A percentile compares a stretch with the other conserved stretches of the same genome.
Conservation (phyloP, 2,797 vertebrate genomes). For the Acrocephalus scirpaceus region DNA sequence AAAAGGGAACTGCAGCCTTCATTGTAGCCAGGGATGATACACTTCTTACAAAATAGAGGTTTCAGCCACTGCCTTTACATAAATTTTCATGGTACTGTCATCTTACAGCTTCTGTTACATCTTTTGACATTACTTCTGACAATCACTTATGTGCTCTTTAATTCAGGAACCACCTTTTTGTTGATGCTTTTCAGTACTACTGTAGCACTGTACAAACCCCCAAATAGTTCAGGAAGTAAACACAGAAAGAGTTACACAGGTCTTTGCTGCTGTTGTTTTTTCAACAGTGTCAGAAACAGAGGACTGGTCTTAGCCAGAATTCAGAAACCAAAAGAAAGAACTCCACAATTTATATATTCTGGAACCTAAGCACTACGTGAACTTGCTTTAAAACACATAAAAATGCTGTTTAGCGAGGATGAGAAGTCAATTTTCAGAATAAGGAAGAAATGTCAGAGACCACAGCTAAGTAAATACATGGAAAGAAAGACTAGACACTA, state of each 20-base stretch:
- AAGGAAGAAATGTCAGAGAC: constrained; percentile 40
- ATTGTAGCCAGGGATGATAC: neutral
- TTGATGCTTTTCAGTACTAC: neutral
- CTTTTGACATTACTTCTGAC: neutral
- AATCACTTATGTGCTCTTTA: neutral
- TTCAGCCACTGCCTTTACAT: neutral
- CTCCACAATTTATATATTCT: neutral
- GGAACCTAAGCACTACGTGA: constrained; percentile 15
- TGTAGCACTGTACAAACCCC: neutral
- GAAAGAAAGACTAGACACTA: constrained; percentile 52
- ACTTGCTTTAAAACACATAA: constrained; percentile 27
- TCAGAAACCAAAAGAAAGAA: constrained; percentile 33
- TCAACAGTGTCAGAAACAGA: neutral
- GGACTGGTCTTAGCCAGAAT: neutral
- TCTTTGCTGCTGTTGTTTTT: constrained; percentile 19
- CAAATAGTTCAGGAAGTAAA: neutral
- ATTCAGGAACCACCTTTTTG: neutral
- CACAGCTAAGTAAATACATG: constrained; percentile 39
- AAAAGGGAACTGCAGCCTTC: constrained; percentile 26
- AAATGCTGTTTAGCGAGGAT: neutral
- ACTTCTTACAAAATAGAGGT: neutral
- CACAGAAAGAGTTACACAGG: neutral
- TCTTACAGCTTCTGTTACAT: neutral
- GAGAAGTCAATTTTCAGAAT: constrained; percentile 33
- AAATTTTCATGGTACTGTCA: neutral